phyloP scores from a whole-genome alignment of 2,797 vertebrate species.

The Platyrinchus mystaceus region DNA sequence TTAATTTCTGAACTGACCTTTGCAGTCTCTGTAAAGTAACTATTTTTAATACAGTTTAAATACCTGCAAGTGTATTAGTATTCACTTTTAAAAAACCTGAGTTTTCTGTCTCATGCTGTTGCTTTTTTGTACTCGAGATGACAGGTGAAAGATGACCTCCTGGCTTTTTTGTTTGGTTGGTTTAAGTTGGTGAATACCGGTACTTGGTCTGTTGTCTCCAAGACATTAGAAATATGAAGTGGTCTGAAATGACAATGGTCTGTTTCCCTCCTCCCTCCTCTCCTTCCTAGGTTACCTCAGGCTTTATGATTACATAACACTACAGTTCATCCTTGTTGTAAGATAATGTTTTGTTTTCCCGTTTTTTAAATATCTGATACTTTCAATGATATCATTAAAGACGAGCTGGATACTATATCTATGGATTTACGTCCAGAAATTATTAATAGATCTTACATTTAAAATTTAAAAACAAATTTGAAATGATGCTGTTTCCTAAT shows the following conservation, averaged over 20 bases:
- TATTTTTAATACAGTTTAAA: neutral
- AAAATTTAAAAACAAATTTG: neutral
- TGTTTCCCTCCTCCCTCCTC: neutral
- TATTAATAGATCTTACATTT: neutral
- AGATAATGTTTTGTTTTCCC: neutral
- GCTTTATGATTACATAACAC: neutral
- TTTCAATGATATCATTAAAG: neutral
- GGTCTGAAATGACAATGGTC: neutral
- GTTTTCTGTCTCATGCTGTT: neutral
- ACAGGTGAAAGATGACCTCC: neutral
- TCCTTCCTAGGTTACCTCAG: neutral
- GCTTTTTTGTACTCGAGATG: neutral
- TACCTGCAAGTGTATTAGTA: neutral
- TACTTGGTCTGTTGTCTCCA: neutral
- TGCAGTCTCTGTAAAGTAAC: neutral
- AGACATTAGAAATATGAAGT: neutral
- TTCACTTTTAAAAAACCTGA: neutral
- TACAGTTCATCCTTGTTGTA: neutral
- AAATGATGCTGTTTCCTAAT: neutral
- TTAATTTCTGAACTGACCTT: neutral
- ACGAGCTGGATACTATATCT: neutral
- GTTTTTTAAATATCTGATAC: neutral
- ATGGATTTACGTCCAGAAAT: neutral
- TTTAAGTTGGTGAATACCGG: neutral
- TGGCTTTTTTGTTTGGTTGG: neutral